phyloP scores from a whole-genome alignment of 1,140 invertebrate genomes.

The Plectrocnemia conspersa region DNA sequence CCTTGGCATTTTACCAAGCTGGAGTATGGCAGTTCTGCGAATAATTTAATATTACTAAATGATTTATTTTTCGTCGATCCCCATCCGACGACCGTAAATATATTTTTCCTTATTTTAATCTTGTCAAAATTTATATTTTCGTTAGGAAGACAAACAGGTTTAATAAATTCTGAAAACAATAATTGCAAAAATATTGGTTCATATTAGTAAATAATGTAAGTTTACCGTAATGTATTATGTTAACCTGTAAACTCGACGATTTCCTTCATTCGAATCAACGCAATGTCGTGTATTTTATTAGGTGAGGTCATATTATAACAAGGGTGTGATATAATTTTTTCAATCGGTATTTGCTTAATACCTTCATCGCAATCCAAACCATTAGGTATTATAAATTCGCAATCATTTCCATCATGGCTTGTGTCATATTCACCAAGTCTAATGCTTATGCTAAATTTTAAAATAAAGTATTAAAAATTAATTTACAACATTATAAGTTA shows the following conservation, averaged over 20 bases:
- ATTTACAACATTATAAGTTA: too few species aligned
- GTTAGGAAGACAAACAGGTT: slow-evolving; percentile 27
- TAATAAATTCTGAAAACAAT: slow-evolving; percentile 26
- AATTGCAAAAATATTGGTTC: background rate
- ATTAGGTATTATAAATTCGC: too few species aligned
- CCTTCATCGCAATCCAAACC: too few species aligned
- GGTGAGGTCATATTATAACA: too few species aligned
- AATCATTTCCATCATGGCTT: too few species aligned
- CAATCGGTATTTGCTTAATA: too few species aligned
- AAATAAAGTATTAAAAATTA: too few species aligned
- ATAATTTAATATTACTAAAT: background rate
- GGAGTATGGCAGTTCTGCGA: background rate
- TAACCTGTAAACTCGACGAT: slow-evolving; percentile 57
- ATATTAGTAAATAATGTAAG: background rate
- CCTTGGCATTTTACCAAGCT: background rate
- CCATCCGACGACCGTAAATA: slow-evolving; percentile 1
- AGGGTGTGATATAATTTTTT: too few species aligned
- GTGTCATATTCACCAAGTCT: too few species aligned
- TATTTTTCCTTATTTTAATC: background rate
- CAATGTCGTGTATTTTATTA: too few species aligned
- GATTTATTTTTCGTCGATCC: slow-evolving; percentile 1
- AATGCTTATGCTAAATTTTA: too few species aligned
- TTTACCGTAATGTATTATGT: too few species aligned
- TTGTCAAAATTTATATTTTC: background rate
- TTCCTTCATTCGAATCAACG: slow-evolving; percentile 60